Evolutionary conservation across 2,888 invertebrate genomes (phyloP), one percentile per base, ranked within the genome.

Genomic region (Athalia circularis): DNA sequence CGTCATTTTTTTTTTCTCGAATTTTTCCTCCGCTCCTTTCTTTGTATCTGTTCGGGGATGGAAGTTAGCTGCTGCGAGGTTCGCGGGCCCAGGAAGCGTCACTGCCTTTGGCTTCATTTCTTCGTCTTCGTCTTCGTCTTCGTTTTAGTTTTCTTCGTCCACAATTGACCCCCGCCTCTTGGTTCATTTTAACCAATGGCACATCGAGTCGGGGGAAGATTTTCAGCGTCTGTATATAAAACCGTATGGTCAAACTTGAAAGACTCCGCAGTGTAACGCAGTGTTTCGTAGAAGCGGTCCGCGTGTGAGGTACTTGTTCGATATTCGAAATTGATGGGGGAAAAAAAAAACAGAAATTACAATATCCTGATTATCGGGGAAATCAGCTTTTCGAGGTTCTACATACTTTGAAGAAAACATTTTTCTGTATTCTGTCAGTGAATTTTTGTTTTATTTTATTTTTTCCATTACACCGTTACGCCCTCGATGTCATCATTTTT

Each of bases 181-280:
- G 72, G 45, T 59, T 54, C 29, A 3, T 43, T 72, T 72, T 59
- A 47, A 47, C 72, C 72, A 72, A 72, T 72, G 6, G 72, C 57
- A 59, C 59, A 13, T 3, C 57, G 72, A 59, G 80, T 84, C 87
- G 88, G 88, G 86, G 87, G 87, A 87, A 86, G 87, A 87, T 84
- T 81, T 84, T 82, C 85, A 80, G 82, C 81, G 80, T 80, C 83
- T 87, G 87, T 88, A 88, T 88, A 88, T 88, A 88, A 88, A 87
- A 72, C 72, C 85, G 84, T 81, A 80, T 83, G 84, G 81, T 84
- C 84, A 84, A 83, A 83, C 68, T 15, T 47, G 52, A 72, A 52
- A 8, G 43, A 67, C 79, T 80, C 79, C 76, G 82, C 77, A 83
- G 79, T 84, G 82, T 79, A 79, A 29, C 29, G 29, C 81, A 77